Evolutionary conservation across 2,113 vertebrate species (phyloP).

Genomic region (Serinus canaria): DNA sequence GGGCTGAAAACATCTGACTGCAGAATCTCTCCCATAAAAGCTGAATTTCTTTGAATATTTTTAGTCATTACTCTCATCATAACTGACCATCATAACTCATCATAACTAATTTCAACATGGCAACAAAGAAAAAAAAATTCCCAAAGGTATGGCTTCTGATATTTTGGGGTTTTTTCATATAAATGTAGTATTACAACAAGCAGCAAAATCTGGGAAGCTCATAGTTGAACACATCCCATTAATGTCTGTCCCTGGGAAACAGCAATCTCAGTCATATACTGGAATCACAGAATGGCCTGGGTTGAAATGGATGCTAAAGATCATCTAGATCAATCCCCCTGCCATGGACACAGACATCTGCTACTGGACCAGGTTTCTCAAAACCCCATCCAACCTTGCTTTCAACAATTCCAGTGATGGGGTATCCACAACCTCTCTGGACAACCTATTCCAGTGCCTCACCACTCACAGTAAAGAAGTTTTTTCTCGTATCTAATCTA

Average conservation of each 20-base stretch:
- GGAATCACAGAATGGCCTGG: neutral
- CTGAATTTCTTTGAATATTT: neutral
- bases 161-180: neutral
- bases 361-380: neutral
- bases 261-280: fast-evolving
- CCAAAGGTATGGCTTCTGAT: neutral
- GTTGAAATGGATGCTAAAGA: neutral
- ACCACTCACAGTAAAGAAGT: neutral
- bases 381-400: fast-evolving
- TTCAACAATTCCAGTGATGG: neutral
- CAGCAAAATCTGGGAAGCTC: neutral
- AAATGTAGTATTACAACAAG: neutral
- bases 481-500: neutral
- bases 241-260: neutral
- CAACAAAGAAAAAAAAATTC: neutral
- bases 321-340: neutral
- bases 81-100: neutral
- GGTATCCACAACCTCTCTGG: neutral
- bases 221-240: neutral
- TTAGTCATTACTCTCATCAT: neutral
- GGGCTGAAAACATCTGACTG: neutral
- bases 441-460: neutral
- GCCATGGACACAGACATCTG: neutral
- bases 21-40: neutral
- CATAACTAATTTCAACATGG: neutral